Evolutionary conservation across 2,113 vertebrate genomes (phyloP), one percentile per base, ranked within the genome.

Genomic region (Cichladusa arquata): DNA sequence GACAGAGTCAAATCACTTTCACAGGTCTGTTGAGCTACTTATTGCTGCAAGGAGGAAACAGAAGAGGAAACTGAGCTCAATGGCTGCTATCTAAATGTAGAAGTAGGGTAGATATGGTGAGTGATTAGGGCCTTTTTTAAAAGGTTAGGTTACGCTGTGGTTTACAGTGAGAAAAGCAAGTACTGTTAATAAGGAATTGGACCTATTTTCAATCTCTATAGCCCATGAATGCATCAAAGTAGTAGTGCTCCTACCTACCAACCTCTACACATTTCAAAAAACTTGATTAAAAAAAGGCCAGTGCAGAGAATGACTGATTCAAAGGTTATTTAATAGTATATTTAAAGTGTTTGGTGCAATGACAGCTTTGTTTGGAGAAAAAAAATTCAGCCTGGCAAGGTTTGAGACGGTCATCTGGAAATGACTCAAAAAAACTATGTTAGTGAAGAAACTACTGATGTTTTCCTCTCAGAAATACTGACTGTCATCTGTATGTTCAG

Each of bases 371-470:
- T 50, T 48, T 17, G 40, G 47, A 34, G 51, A 18, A 42, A 58
- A 81, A 14, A 33, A 64, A 54, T 3, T 42, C 11, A 61, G 2
- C 34, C 24, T 66, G 42, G 13, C 5, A 64, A 54, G 22, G 40
- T 24, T 83, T 51, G 24, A 66, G 38, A 81, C 25, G 44, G 9
- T 31, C 4, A 60, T 74, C n/a, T 79, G 36, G 25, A 91, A 86
- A 81, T 61, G 33, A 45, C 7, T 25, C 42, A 67, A 76, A 47
- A 29, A 0, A 0, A 6, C 4, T 42, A 8, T 16, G 14, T 50
- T 57, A 76, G 3, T 70, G 18, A 94, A 79, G 18, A 91, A 70
- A 78, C 77, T 78, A 2, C 58, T 67, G 17, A 70, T 16, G 28
- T 31, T 79, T 81, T 89, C 69, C 36, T 87, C 38, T 54, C 2